phyloP scores from a whole-genome alignment of 37 sponge, comb jelly and placozoan genomes.

The Spongilla lacustris region DNA sequence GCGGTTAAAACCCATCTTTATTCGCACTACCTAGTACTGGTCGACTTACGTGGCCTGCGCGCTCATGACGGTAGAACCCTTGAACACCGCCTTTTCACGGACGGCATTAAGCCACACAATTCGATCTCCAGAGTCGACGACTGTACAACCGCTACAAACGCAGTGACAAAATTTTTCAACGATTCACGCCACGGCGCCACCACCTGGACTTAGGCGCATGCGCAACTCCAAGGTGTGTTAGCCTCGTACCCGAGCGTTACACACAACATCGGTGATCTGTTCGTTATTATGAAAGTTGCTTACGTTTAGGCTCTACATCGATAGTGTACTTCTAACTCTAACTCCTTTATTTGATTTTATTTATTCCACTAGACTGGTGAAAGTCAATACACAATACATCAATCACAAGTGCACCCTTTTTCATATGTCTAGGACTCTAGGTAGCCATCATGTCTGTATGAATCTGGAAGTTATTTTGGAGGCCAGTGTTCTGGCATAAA shows the following conservation, averaged over 20 bases:
- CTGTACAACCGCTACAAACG: neutral
- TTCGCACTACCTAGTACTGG: neutral
- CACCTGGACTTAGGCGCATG: neutral
- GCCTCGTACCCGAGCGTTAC: neutral
- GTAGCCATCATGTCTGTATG: neutral
- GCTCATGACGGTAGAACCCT: neutral
- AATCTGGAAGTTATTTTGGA: neutral
- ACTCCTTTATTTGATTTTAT: no score
- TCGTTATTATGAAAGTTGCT: no score
- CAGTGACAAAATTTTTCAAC: neutral
- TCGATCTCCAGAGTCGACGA: neutral
- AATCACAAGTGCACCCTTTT: no score
- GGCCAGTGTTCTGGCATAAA: constrained; percentile 55
- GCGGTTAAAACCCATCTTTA: neutral
- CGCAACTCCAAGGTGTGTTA: neutral
- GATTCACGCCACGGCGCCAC: neutral
- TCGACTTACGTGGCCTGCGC: neutral
- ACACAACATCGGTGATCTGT: no score
- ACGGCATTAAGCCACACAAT: neutral
- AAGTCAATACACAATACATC: no score
- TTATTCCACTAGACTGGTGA: no score
- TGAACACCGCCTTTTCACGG: neutral
- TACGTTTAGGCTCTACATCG: no score
- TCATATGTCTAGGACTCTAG: no score
- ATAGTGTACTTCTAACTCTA: no score